Evolutionary conservation across 2,888 invertebrate genomes (phyloP).

Genomic region (Athripsodes cinereus): DNA sequence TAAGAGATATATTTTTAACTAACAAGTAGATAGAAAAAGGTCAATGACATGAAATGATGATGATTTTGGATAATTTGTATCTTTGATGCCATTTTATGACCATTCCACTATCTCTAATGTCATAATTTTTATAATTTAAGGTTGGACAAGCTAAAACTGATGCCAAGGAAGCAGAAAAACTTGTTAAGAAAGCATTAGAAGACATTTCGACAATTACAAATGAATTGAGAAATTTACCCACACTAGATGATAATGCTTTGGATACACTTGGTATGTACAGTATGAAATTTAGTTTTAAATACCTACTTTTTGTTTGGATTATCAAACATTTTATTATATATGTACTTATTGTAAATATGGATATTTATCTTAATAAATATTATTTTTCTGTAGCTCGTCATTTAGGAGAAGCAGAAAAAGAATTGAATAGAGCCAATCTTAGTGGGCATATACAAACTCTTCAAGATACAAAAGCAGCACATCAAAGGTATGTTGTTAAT

Average conservation of each 20-base stretch:
- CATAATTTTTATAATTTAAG: too few relatives aligned
- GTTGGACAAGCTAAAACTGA: slow-evolving; percentile 85
- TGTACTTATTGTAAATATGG: too few relatives aligned
- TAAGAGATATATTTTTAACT: too few relatives aligned
- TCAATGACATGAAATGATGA: too few relatives aligned
- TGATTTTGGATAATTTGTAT: too few relatives aligned
- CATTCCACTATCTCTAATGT: too few relatives aligned
- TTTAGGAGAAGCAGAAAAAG: slow-evolving; percentile 63
- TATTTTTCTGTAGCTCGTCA: slow-evolving; percentile 48
- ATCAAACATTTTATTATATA: not conserved
- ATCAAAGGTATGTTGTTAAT: slow-evolving; percentile 44
- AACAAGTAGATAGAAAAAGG: too few relatives aligned
- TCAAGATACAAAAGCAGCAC: slow-evolving; percentile 61
- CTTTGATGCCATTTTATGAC: too few relatives aligned
- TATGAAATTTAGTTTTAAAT: not conserved
- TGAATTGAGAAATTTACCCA: slow-evolving; percentile 68
- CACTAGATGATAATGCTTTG: slow-evolving; percentile 62
- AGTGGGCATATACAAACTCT: slow-evolving; percentile 69
- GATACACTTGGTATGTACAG: slow-evolving; percentile 48
- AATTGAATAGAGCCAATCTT: slow-evolving; percentile 65
- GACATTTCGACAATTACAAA: slow-evolving; percentile 73
- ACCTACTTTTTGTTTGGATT: not conserved
- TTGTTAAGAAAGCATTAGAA: slow-evolving; percentile 72
- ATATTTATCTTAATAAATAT: slow-evolving; percentile 9
- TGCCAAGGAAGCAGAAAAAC: slow-evolving; percentile 72